These are phyloP conservation scores for Rhinella marina DNA, from an alignment of 2,797 vertebrate genomes.

Conservation along the genomic window DNA sequence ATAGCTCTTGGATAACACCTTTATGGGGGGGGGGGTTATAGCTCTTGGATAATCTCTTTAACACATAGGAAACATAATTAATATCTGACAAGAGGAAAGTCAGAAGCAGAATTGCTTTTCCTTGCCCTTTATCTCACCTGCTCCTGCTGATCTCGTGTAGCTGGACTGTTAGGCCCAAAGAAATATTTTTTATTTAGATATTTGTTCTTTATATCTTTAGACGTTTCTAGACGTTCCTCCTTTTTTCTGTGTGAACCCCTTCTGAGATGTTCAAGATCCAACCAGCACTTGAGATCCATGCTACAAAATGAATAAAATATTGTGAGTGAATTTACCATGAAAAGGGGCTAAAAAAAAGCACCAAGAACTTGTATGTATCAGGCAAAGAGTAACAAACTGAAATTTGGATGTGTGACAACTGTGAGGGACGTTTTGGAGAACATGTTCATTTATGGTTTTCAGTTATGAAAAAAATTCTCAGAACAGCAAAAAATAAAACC, in stretches of 20 bases:
- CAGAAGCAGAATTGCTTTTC: not conserved
- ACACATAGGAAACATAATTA: not conserved
- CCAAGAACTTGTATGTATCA: not conserved
- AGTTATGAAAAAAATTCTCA: too few relatives aligned
- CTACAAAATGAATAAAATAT: slow-evolving; percentile 71
- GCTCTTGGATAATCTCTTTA: too few relatives aligned
- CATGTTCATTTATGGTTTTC: too few relatives aligned
- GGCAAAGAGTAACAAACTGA: not conserved
- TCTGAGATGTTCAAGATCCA: slow-evolving; percentile 87
- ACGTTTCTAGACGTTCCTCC: slow-evolving; percentile 75
- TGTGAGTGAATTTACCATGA: not conserved
- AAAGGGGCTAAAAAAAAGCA: too few relatives aligned
- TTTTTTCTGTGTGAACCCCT: slow-evolving; percentile 75
- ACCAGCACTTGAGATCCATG: slow-evolving; percentile 87
- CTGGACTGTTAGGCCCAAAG: slow-evolving; percentile 87
- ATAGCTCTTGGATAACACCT: too few relatives aligned
- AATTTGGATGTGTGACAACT: too few relatives aligned
- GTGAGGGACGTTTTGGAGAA: too few relatives aligned
- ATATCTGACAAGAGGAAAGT: slow-evolving; percentile 53
- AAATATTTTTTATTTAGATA: slow-evolving; percentile 89
- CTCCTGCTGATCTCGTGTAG: slow-evolving; percentile 80
- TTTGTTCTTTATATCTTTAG: slow-evolving; percentile 77
- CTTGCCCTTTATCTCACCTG: slow-evolving; percentile 70
- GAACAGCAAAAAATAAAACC: too few relatives aligned
- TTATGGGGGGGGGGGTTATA: too few relatives aligned